Conservation (phyloP, 1,140 invertebrate genomes). For the Drosophila sturtevanti region DNA sequence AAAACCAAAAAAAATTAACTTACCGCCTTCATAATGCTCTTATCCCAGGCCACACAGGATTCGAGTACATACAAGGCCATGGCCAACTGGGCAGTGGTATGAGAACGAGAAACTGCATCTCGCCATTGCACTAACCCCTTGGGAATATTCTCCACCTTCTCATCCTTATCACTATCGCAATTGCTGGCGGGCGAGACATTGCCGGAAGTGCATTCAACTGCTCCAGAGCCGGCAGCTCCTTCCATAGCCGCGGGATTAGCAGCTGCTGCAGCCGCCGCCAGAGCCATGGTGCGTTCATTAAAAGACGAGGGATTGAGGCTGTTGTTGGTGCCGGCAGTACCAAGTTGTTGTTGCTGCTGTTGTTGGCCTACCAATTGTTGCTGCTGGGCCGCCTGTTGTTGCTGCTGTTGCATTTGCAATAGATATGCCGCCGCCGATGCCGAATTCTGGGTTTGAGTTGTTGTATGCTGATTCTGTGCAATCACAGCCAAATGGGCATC, state of each 20-base stretch:
- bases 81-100: conserved; percentile 94
- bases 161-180: conserved; percentile 76
- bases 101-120: conserved; percentile 91
- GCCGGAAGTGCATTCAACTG: conserved; percentile 60
- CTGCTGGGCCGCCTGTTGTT: conserved; percentile 38
- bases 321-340: conserved; percentile 43
- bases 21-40: conserved; percentile 99
- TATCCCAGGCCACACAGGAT: conserved; percentile 97
- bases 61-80: conserved; percentile 96
- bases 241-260: conserved; percentile 17
- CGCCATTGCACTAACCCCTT: conserved; percentile 93
- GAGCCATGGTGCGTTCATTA: conserved; percentile 76
- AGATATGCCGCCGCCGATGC: conserved; percentile 74
- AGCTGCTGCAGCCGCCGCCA: conserved; percentile 67
- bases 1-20: conserved; percentile 80
- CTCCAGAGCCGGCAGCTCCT: conserved; percentile 1
- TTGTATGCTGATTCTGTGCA: conserved; percentile 79
- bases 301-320: conserved; percentile 70
- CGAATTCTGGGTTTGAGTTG: conserved; percentile 73
- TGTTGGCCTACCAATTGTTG: conserved; percentile 38
- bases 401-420: conserved; percentile 75
- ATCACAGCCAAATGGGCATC: conserved; percentile 81
- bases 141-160: conserved; percentile 84
- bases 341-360: conserved; percentile 53
- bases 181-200: conserved; percentile 74